Conservation (phyloP, 2,797 vertebrate genomes). For the Scomberomorus guttatus region DNA sequence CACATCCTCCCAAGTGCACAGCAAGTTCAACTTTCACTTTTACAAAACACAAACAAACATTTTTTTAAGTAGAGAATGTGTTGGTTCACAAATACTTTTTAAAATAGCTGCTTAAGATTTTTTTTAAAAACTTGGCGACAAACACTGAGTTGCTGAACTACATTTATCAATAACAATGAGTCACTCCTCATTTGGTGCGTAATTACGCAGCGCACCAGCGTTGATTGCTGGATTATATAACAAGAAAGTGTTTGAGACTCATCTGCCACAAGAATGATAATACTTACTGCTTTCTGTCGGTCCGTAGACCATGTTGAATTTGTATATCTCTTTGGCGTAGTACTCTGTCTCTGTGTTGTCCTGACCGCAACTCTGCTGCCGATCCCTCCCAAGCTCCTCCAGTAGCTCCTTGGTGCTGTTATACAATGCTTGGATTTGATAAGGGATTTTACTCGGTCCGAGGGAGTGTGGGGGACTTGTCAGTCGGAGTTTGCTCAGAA, state of each 20-base stretch:
- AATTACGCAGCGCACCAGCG: slow-evolving; percentile 63
- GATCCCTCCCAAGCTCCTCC: slow-evolving; percentile 88
- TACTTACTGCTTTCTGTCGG: slow-evolving; percentile 92
- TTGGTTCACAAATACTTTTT: not conserved
- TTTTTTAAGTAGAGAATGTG: not conserved
- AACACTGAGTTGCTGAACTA: not conserved
- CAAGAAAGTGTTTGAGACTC: not conserved
- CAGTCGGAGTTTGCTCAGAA: slow-evolving; percentile 92
- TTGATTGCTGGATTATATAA: not conserved
- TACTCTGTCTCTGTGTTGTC: slow-evolving; percentile 93
- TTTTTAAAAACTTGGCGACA: not conserved
- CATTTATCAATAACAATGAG: not conserved
- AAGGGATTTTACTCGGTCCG: slow-evolving; percentile 89
- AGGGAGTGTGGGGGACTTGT: slow-evolving; percentile 90
- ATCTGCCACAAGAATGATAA: not conserved
- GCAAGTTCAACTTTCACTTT: slow-evolving; percentile 27
- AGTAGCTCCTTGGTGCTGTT: slow-evolving; percentile 95
- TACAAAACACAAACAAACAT: not conserved
- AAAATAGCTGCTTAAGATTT: too few relatives aligned
- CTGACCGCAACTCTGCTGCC: slow-evolving; percentile 89
- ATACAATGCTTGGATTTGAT: slow-evolving; percentile 91
- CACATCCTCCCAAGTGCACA: slow-evolving; percentile 16
- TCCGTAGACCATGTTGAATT: slow-evolving; percentile 93
- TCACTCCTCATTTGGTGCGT: slow-evolving; percentile 52
- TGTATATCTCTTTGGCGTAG: slow-evolving; percentile 95